These are phyloP conservation scores for Catharus fuscescens DNA, from an alignment of 2,113 vertebrate genomes.

Conservation along the genomic window DNA sequence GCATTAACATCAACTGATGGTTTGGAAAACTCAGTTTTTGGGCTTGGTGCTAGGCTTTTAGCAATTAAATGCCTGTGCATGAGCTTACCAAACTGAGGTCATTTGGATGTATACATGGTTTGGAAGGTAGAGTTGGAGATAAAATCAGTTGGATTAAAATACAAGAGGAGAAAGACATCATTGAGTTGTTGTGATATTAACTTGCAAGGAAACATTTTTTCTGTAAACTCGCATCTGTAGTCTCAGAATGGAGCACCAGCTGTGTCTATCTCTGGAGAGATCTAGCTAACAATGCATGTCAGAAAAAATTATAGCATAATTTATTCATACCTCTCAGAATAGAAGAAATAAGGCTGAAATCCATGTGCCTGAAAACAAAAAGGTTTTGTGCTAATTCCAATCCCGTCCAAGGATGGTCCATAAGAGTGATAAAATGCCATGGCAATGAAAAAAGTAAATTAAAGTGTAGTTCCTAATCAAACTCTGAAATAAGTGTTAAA, in stretches of 20 bases:
- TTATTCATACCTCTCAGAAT: slow-evolving; percentile 11
- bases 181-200: not conserved
- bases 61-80: not conserved
- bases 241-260: not conserved
- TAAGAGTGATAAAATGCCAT: not conserved
- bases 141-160: slow-evolving; percentile 33
- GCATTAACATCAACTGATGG: not conserved
- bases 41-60: not conserved
- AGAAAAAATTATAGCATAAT: not conserved
- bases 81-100: not conserved
- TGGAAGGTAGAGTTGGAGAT: slow-evolving; percentile 2
- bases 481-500: not conserved
- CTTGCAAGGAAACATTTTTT: not conserved
- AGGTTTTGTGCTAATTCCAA: not conserved
- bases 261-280: not conserved
- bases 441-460: not conserved
- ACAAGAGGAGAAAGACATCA: not conserved
- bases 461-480: not conserved
- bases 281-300: slow-evolving; percentile 12
- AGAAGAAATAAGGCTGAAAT: slow-evolving; percentile 21
- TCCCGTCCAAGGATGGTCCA: not conserved
- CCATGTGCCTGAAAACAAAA: not conserved
- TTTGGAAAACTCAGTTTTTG: not conserved
- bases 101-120: not conserved
- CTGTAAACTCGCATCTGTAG: not conserved